Conservation (phyloP, 92 coral and sea anemone species). For the Paramuricea clavata region DNA sequence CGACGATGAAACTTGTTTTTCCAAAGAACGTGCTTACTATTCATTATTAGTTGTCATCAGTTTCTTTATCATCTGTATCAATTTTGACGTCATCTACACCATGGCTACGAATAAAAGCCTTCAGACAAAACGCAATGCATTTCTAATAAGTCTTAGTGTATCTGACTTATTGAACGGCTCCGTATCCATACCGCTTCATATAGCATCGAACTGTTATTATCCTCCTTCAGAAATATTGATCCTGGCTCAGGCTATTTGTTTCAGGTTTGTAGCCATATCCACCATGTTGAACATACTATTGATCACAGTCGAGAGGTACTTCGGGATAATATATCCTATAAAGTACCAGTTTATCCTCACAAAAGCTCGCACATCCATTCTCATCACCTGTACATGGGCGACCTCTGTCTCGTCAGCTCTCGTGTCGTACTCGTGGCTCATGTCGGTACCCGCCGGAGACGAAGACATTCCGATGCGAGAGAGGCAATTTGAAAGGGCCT, state of each 20-base stretch:
- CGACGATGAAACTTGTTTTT: neutral
- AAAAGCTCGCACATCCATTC: constrained; percentile 19
- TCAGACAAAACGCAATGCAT: constrained; percentile 70
- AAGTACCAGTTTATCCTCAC: constrained; percentile 30
- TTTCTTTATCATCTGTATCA: constrained; percentile 54
- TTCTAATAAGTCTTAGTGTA: constrained; percentile 70
- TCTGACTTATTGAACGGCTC: constrained; percentile 72
- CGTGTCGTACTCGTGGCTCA: constrained; percentile 62
- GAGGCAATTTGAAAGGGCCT: constrained; percentile 42
- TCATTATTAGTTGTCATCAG: constrained; percentile 47
- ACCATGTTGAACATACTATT: constrained; percentile 73
- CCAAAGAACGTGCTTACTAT: constrained; percentile 5
- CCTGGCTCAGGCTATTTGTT: constrained; percentile 32
- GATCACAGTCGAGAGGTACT: constrained; percentile 72
- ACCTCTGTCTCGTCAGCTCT: constrained; percentile 53
- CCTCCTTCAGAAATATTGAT: neutral
- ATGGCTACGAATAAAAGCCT: constrained; percentile 62
- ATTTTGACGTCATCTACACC: constrained; percentile 63
- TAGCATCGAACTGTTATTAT: constrained; percentile 29
- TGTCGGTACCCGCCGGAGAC: constrained; percentile 3
- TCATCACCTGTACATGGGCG: constrained; percentile 59
- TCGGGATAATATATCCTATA: constrained; percentile 58
- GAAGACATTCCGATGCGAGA: neutral
- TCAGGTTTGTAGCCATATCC: constrained; percentile 65
- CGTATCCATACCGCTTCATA: constrained; percentile 65